Evolutionary conservation across 1,140 invertebrate species (phyloP), one percentile per base, ranked within the genome.

Genomic region (Zaprionus africanus): DNA sequence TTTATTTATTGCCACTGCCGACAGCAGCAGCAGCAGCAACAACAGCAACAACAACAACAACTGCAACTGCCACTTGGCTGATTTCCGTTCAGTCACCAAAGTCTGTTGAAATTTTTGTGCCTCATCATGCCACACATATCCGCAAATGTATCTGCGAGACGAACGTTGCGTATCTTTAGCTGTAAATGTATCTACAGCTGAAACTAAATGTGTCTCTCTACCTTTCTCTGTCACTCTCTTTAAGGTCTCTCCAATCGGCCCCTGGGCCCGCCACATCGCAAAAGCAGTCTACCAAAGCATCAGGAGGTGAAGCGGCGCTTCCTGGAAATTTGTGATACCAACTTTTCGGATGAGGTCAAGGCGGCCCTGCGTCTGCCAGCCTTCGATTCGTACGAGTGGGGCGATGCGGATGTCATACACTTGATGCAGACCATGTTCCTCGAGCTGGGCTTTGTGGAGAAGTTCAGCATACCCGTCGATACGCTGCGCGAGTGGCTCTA

Each of bases 381-480:
- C 7, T 97, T 97, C 93, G 96, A 98, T 93, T 97, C 96, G 41
- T 95, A 95, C 92, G 96, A 96, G 78, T 97, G 96, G 96, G 95
- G 97, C 78, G 97, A 97, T 91, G 95, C 96, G 57, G 96, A 97
- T 91, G 94, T 97, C 79, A 94, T 98, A n/a, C 93, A 97, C 58
- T 94, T 97, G 69, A 93, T 98, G 67, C 96, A 97, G 91, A 96
- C 96, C 79, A 97, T 98, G 97, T 97, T 96, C 93, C 93, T 96
- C 69, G 96, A 98, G 87, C 94, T 97, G 71, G 95, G 95, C 53
- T 94, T 98, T 74, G 94, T 95, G 59, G 93, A 95, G 77, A 96
- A 96, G 93, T 97, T 97, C 91, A 95, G 95, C 92, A 97, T 97
- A 87, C 95, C 96, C 81, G 94, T 96, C 83, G 93, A 94, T 53